Base-by-base conservation (phyloP, 2,888 invertebrate species). In the Plagiodera versicolora region DNA sequence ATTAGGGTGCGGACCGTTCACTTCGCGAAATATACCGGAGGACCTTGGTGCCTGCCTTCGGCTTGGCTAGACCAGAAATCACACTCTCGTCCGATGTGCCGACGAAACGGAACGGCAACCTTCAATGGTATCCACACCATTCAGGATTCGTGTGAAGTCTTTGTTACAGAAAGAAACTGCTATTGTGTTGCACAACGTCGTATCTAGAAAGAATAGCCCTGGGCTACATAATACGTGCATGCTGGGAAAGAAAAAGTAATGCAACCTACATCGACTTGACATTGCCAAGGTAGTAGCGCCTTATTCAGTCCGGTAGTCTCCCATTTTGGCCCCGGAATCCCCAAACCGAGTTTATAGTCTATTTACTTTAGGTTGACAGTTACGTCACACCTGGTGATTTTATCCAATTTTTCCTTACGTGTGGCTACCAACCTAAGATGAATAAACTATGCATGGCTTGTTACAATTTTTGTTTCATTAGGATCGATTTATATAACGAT, bases 1-100 rank as follows among this genome's bases (percentile, higher is more conserved):
- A 24, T n/a, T 10, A 35, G 11, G 52, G 14, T 4, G 39, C n/a
- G 35, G 39, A 35, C 39, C 76, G 74, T 76, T 76, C 77, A 76
- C 76, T 76, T 72, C 63, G 70, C 70, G 60, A 68, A 67, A 69
- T n/a, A n/a, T n/a, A 62, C 61, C 56, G 35, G 45, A 57, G 64
- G 64, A 63, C 66, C 66, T 67, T 67, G 64, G 50, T 59, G 49
- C 51, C 60, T 64, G 64, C 66, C 66, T 62, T 59, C 64, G 60
- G 60, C 57, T 65, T 39, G 63, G 58, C 60, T 60, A 63, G 65
- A 65, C 63, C 30, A 62, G 61, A 55, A 52, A 39, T 39, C 24
- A 52, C 52, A 52, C 35, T 35, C 39, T 6, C 24, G 51, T 30
- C n/a, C 51, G 32, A 18, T 16, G n/a, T 17, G 35, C 51, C 32